Base-by-base conservation (phyloP, 2,113 vertebrate species). In the Apistogramma diplotaenia region DNA sequence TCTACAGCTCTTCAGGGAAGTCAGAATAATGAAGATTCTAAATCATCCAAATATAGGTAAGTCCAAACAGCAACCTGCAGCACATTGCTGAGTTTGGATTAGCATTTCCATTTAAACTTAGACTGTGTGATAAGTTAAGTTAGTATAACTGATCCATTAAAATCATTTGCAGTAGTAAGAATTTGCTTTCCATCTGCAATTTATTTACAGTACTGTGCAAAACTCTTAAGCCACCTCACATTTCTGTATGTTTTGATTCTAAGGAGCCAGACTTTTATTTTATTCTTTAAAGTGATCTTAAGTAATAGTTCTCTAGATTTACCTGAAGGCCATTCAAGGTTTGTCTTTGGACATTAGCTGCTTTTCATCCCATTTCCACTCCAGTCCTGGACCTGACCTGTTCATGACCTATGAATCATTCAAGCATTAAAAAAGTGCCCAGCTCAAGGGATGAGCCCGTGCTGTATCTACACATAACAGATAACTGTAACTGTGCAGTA, bases 31-130 rank as follows among this genome's bases (percentile, higher is more conserved):
- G 98, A 99, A 99, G 96, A 95, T 99, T 90, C 78, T 99, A 93
- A 99, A 98, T 94, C 98, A 99, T 93, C 98, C 98, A 84, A 99
- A 98, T 93, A 99, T 99, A 95, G 97, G 98, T 98, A 95, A 91
- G 91, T 81, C 75, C 9, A 70, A 57, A 58, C 15, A 35, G 53
- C n/a, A 67, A 16, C 51, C 25, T 54, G 11, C 23, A 49, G 27
- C 55, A 79, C 40, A 51, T 56, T 72, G n/a, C 27, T 56, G 43
- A 53, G 33, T 61, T 29, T 33, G 23, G 27, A 58, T 67, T 59
- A 76, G 8, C 25, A 31, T 29, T 40, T 54, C 25, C 23, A 43
- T 3, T 15, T 8, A 55, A 75, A 79, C 31, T 19, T 23, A 79
- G 23, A 43, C 29, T 31, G 53, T 43, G 7, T n/a, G 71, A 31